A percentile compares a stretch with the other conserved stretches of the same genome.
These are phyloP conservation scores for Drosophila bifasciata DNA, from an alignment of 1,140 invertebrate genomes.

Conservation along the genomic window DNA sequence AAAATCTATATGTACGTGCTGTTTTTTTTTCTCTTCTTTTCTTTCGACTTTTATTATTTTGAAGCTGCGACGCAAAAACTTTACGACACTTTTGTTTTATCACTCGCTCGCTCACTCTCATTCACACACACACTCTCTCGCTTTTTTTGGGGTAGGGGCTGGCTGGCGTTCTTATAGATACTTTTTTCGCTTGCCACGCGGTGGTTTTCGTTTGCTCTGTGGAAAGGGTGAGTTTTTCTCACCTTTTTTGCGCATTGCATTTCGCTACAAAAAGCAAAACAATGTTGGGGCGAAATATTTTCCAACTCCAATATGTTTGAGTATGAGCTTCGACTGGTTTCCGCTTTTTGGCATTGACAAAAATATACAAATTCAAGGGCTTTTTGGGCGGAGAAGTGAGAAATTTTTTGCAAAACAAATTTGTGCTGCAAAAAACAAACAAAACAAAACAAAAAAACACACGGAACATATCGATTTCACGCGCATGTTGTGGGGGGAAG, in stretches of 20 bases:
- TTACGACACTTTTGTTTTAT: slow-evolving; percentile 68
- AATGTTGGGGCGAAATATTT: neutral
- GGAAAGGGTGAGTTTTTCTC: slow-evolving; percentile 41
- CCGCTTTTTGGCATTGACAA: slow-evolving; percentile 15
- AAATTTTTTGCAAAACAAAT: slow-evolving; percentile 41
- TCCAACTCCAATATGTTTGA: neutral
- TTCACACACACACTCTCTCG: slow-evolving; percentile 9
- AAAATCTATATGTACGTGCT: slow-evolving; percentile 14
- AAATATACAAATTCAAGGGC: slow-evolving; percentile 30
- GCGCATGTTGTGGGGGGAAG: slow-evolving; percentile 56
- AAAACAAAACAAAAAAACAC: slow-evolving; percentile 31
- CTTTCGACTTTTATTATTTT: slow-evolving; percentile 33
- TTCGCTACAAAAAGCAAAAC: slow-evolving; percentile 42
- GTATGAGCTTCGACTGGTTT: neutral
- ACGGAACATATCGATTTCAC: slow-evolving; percentile 71
- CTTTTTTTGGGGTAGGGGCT: slow-evolving; percentile 17
- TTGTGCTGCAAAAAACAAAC: slow-evolving; percentile 11
- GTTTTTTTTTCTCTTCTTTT: slow-evolving; percentile 28
- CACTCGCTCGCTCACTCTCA: slow-evolving; percentile 9
- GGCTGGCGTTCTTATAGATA: slow-evolving; percentile 65
- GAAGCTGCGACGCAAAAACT: slow-evolving; percentile 74
- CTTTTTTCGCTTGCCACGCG: slow-evolving; percentile 65
- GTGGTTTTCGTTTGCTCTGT: slow-evolving; percentile 41
- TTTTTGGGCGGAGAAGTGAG: neutral
- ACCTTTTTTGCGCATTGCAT: slow-evolving; percentile 76